These are phyloP conservation scores for Malacoctenus gilli DNA, from an alignment of 2,797 vertebrate species.

Conservation along the genomic window DNA sequence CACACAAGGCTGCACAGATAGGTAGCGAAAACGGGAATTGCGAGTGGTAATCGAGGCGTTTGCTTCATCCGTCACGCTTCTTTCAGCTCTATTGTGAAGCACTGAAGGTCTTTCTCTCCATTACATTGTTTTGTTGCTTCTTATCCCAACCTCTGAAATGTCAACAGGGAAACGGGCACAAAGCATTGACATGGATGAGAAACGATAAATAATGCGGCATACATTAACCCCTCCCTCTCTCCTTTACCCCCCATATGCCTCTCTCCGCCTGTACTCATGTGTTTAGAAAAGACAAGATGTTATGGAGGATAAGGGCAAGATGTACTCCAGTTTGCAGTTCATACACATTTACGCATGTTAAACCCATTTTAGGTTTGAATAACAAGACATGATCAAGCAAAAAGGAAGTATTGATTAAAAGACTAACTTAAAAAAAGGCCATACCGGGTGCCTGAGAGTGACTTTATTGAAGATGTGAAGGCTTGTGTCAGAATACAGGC, in stretches of 20 bases:
- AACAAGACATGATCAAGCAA: background rate
- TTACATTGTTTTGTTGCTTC: conserved; percentile 71
- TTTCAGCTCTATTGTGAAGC: conserved; percentile 53
- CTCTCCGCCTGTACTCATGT: conserved; percentile 18
- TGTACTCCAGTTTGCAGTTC: conserved; percentile 18
- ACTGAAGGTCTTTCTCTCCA: conserved; percentile 73
- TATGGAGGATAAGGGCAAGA: conserved; percentile 33
- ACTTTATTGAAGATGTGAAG: conserved; percentile 13
- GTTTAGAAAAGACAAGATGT: conserved; percentile 38
- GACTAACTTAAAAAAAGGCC: background rate
- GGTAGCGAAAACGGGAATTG: conserved; percentile 40
- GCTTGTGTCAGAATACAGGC: conserved; percentile 21
- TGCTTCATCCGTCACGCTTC: conserved; percentile 67
- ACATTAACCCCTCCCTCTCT: conserved; percentile 47
- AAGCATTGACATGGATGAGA: conserved; percentile 72
- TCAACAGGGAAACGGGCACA: conserved; percentile 73
- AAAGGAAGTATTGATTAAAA: conserved; percentile 6
- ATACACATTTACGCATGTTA: conserved; percentile 11
- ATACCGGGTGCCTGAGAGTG: too few relatives aligned
- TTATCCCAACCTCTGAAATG: conserved; percentile 73
- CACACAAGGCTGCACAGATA: conserved; percentile 40
- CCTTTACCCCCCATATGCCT: conserved; percentile 1
- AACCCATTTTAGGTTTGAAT: background rate
- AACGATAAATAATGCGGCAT: conserved; percentile 75
- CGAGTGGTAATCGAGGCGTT: conserved; percentile 67